phyloP scores from a whole-genome alignment of 2,113 vertebrate genomes.

The Nyctibius bracteatus region DNA sequence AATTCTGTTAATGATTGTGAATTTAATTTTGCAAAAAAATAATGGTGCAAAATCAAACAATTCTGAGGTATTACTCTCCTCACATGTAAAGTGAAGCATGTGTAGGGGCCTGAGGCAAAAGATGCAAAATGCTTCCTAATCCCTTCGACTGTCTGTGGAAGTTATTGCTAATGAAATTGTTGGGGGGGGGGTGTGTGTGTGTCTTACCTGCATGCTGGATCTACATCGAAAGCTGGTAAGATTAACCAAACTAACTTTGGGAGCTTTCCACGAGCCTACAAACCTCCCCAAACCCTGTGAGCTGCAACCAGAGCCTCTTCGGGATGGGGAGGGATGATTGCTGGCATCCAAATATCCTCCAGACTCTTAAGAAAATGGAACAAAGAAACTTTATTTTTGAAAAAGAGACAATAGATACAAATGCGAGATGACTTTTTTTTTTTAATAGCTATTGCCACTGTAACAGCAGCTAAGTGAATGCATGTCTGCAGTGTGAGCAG shows the following conservation, averaged over 20 bases:
- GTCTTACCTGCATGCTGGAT: fast-evolving
- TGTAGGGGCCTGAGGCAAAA: neutral
- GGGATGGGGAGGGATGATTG: neutral
- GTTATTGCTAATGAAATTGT: neutral
- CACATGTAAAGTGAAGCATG: neutral
- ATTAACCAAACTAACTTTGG: neutral
- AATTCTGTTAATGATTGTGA: neutral
- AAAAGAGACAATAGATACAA: constrained; percentile 49
- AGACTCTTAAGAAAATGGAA: constrained; percentile 50
- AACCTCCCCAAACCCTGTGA: neutral
- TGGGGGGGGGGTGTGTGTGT: no score
- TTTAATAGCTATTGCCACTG: constrained; percentile 74
- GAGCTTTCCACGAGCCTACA: neutral
- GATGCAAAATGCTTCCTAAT: neutral
- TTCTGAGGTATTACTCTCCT: neutral
- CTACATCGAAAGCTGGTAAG: neutral
- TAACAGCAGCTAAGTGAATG: constrained; percentile 77
- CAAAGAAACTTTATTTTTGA: constrained; percentile 72
- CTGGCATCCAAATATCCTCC: constrained; percentile 1
- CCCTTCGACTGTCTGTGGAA: neutral
- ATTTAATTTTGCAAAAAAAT: neutral
- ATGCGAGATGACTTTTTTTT: constrained; percentile 44
- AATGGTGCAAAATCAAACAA: neutral
- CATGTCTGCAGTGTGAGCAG: constrained; percentile 81
- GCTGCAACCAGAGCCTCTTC: neutral